Conservation (phyloP, 1,140 invertebrate species). For the Monochamus saltuarius region DNA sequence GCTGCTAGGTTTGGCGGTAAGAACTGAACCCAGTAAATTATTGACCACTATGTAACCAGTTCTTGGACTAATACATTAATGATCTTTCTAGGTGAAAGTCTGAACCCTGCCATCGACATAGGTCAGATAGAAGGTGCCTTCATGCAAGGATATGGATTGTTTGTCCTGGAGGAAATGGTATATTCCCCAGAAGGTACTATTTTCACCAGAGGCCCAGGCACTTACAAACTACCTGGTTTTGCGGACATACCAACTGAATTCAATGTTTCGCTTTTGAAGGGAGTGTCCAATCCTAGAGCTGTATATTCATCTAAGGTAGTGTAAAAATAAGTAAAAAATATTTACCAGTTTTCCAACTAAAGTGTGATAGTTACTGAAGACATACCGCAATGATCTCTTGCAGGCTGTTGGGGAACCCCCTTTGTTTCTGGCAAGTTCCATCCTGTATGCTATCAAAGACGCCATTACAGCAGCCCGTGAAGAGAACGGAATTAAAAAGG, state of each 20-base stretch:
- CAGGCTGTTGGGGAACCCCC: conserved; percentile 95
- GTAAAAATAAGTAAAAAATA: conserved; percentile 7
- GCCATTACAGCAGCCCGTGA: conserved; percentile 77
- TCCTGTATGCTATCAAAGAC: conserved; percentile 89
- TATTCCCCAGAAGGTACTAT: conserved; percentile 81
- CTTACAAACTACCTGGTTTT: conserved; percentile 91
- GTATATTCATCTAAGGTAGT: conserved; percentile 92
- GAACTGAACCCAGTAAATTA: too few relatives aligned
- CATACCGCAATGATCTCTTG: conserved; percentile 30
- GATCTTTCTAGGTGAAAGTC: conserved; percentile 65
- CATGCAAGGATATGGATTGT: conserved; percentile 90
- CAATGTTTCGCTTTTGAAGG: conserved; percentile 89
- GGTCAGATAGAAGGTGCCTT: conserved; percentile 95
- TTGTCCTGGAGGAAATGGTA: conserved; percentile 86
- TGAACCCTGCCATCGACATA: conserved; percentile 95
- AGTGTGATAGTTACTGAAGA: background rate
- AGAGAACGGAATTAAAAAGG: conserved; percentile 62
- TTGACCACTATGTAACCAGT: too few relatives aligned
- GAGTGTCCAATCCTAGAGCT: conserved; percentile 81
- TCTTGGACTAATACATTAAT: background rate
- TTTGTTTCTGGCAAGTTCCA: conserved; percentile 81
- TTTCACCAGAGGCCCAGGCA: conserved; percentile 82
- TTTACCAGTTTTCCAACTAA: background rate
- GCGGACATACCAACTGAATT: conserved; percentile 88
- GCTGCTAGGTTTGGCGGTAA: too few relatives aligned